A percentile compares a stretch with the other conserved stretches of the same genome.
These are phyloP conservation scores for Monopterus albus DNA, from an alignment of 2,113 vertebrate genomes.

Conservation along the genomic window DNA sequence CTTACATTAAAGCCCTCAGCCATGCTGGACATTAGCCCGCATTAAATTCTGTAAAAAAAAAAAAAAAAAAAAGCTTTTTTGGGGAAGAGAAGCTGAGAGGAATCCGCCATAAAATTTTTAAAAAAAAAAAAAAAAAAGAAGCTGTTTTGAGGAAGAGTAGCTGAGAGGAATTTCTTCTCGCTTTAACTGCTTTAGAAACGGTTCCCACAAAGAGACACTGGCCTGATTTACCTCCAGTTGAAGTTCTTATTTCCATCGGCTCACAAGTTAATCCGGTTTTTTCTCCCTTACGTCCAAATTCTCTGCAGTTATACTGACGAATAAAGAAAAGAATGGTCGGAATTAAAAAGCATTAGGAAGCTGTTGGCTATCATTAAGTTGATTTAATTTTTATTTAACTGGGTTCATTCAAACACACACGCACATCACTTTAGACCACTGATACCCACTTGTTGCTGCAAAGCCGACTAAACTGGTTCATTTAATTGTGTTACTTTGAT, in stretches of 20 bases:
- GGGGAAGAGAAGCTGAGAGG: constrained; percentile 90
- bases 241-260: constrained; percentile 94
- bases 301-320: constrained; percentile 38
- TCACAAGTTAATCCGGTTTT: constrained; percentile 93
- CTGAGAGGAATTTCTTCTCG: constrained; percentile 93
- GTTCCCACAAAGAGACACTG: constrained; percentile 92
- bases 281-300: constrained; percentile 75
- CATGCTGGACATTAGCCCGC: constrained; percentile 88
- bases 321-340: constrained; percentile 44
- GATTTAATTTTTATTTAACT: neutral
- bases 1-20: constrained; percentile 81
- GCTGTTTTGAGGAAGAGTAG: constrained; percentile 90
- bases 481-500: neutral
- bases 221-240: constrained; percentile 94
- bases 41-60: constrained; percentile 87
- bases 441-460: constrained; percentile 60
- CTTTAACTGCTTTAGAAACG: constrained; percentile 97
- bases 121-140: too few species aligned
- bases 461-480: neutral
- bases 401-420: neutral
- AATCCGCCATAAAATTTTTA: too few species aligned
- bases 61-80: too few species aligned
- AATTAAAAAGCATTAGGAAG: neutral
- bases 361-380: neutral
- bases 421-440: neutral